Conservation (phyloP, 1,140 invertebrate genomes). For the Gonatopus flavifemur region DNA sequence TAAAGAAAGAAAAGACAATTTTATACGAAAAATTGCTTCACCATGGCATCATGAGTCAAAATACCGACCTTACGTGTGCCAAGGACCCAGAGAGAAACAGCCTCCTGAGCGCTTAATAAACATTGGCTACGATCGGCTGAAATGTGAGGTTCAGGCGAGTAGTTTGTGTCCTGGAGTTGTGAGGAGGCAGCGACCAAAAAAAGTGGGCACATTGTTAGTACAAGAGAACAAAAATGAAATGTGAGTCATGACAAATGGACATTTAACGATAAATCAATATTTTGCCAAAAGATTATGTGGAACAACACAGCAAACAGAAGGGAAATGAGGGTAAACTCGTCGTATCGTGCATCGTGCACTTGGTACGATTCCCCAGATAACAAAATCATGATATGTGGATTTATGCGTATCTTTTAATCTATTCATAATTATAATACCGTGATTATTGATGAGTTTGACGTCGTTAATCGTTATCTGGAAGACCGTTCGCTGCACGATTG, state of each 20-base stretch:
- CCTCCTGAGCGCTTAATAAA: conserved; percentile 86
- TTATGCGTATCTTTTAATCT: no score
- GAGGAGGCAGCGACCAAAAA: conserved; percentile 38
- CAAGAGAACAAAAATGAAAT: conserved; percentile 15
- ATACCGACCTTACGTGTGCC: conserved; percentile 84
- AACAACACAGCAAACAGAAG: no score
- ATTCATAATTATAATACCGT: no score
- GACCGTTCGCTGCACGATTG: no score
- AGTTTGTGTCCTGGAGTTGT: conserved; percentile 70
- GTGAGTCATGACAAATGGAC: background rate
- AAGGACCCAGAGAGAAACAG: conserved; percentile 86
- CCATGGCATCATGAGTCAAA: conserved; percentile 33
- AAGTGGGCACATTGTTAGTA: conserved; percentile 47
- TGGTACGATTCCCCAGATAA: no score
- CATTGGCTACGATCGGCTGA: conserved; percentile 63
- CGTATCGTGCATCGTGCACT: no score
- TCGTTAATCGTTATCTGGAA: no score
- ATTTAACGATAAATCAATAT: conserved; percentile 3
- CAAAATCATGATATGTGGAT: no score
- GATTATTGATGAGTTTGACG: no score
- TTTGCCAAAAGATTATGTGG: background rate
- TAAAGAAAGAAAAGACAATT: conserved; percentile 20
- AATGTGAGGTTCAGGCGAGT: conserved; percentile 66
- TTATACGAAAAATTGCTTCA: conserved; percentile 33
- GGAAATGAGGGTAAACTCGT: no score